Conservation (phyloP, 2,888 invertebrate species). For the Eupithecia abbreviata region DNA sequence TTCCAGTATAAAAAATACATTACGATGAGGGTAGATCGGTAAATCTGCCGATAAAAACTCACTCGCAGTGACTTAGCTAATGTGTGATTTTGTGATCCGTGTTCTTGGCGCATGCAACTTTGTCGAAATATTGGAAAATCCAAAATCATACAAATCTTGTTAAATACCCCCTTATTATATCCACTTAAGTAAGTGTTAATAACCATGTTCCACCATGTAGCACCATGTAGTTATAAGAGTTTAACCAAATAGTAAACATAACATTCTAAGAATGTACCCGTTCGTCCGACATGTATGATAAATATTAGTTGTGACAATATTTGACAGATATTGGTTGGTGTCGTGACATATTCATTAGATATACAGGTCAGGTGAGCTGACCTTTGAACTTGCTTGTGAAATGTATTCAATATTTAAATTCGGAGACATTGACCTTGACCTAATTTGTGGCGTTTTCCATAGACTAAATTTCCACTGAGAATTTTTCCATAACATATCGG, state of each 20-base stretch:
- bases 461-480: not conserved
- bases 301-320: slow-evolving; percentile 19
- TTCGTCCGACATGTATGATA: not conserved
- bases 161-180: not conserved
- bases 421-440: slow-evolving; percentile 36
- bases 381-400: slow-evolving; percentile 25
- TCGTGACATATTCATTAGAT: slow-evolving; percentile 35
- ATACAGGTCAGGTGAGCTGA: slow-evolving; percentile 32
- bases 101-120: not conserved
- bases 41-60: not conserved
- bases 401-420: not conserved
- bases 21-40: not conserved
- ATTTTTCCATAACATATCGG: not conserved
- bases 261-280: not conserved
- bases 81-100: not conserved
- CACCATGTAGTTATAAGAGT: not conserved
- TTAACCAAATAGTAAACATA: not conserved
- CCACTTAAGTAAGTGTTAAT: too few relatives aligned
- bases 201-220: too few relatives aligned
- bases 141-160: not conserved
- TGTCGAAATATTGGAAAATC: not conserved
- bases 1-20: not conserved
- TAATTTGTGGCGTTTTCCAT: slow-evolving; percentile 11
- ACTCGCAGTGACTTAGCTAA: not conserved
- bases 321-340: slow-evolving; percentile 11